Evolutionary conservation across 2,113 vertebrate genomes (phyloP).

Genomic region (Gymnorhina tibicen): DNA sequence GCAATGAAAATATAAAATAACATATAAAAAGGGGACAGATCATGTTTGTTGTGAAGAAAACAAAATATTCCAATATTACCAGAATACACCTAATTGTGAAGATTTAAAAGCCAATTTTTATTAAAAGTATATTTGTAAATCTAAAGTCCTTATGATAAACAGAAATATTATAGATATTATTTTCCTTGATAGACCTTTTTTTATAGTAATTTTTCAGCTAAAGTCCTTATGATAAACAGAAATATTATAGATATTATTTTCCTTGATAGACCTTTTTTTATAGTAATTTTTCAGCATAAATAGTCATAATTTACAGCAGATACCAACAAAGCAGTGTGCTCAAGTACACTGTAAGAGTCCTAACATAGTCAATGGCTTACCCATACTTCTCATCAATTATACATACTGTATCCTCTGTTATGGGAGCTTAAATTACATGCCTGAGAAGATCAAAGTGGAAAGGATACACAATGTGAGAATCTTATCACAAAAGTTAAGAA

Average conservation of each 20-base stretch:
- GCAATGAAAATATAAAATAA: not conserved
- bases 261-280: not conserved
- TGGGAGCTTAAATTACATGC: not conserved
- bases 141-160: not conserved
- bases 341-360: not conserved
- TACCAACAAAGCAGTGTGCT: not conserved
- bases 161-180: not conserved
- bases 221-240: not conserved
- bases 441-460: not conserved
- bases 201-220: too few species aligned
- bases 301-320: not conserved
- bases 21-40: not conserved
- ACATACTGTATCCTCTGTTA: not conserved
- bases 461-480: not conserved
- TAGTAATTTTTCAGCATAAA: not conserved
- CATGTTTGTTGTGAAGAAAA: not conserved
- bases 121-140: not conserved
- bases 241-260: not conserved
- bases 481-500: not conserved
- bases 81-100: not conserved
- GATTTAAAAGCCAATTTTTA: not conserved
- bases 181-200: not conserved
- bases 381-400: not conserved
- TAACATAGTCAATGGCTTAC: not conserved
- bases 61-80: not conserved